These are phyloP conservation scores for Eulemur rubriventer DNA, from an alignment of 2,797 vertebrate genomes.

Conservation along the genomic window DNA sequence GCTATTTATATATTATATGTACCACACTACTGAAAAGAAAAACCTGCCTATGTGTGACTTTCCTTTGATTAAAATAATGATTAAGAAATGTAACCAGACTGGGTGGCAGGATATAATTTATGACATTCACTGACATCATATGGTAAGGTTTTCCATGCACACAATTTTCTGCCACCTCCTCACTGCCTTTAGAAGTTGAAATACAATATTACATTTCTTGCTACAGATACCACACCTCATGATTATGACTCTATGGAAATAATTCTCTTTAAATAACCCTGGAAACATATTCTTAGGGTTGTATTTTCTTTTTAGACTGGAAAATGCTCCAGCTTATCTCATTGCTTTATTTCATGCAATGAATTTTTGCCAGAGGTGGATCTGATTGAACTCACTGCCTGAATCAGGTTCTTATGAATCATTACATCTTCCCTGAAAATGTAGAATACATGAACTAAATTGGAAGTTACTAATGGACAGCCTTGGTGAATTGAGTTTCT, in stretches of 20 bases:
- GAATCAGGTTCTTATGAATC: not conserved
- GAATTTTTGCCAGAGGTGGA: not conserved
- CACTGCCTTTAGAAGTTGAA: not conserved
- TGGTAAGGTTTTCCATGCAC: not conserved
- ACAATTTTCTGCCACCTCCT: not conserved
- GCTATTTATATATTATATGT: not conserved
- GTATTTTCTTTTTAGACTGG: not conserved
- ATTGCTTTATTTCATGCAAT: not conserved
- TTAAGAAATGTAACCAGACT: not conserved
- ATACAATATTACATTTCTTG: conserved; percentile 24
- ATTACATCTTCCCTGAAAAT: conserved; percentile 19
- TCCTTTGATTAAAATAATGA: not conserved
- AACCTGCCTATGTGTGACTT: not conserved
- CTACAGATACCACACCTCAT: not conserved
- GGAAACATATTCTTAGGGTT: conserved; percentile 40
- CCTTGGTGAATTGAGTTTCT: conserved; percentile 30
- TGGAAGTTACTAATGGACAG: not conserved
- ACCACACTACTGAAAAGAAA: not conserved
- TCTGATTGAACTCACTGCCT: not conserved
- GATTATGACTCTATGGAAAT: conserved; percentile 41
- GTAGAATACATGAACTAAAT: not conserved
- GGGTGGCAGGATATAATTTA: not conserved
- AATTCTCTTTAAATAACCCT: conserved; percentile 49
- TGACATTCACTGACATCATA: not conserved
- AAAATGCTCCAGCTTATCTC: not conserved